phyloP scores from a whole-genome alignment of 2,888 invertebrate genomes.

The Rotaria macrura region DNA sequence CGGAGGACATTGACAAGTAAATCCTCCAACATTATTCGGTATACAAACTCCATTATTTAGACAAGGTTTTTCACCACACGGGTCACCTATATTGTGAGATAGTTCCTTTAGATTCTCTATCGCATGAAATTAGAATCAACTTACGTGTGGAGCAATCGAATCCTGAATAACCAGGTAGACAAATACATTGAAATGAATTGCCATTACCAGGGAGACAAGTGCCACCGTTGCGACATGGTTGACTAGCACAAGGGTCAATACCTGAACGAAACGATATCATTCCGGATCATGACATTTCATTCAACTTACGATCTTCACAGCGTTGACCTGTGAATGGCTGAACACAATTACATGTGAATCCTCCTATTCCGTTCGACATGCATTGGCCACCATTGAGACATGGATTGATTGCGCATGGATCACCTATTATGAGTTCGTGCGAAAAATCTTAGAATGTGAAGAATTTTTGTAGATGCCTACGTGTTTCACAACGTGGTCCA shows the following conservation, averaged over 20 bases:
- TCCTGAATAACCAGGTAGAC: slow-evolving; percentile 35
- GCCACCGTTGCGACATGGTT: slow-evolving; percentile 33
- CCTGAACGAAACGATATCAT: background rate
- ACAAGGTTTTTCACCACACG: slow-evolving; percentile 5
- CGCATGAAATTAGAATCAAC: background rate
- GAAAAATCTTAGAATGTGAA: no score
- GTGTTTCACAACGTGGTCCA: slow-evolving; percentile 28
- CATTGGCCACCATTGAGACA: slow-evolving; percentile 29
- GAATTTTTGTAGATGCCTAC: background rate
- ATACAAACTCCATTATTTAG: slow-evolving; percentile 10
- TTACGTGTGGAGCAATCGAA: slow-evolving; percentile 34
- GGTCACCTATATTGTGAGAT: background rate
- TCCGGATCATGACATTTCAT: background rate
- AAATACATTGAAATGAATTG: slow-evolving; percentile 33
- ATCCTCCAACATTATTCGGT: slow-evolving; percentile 5
- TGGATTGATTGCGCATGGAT: slow-evolving; percentile 31
- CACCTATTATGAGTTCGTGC: background rate
- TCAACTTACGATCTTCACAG: background rate
- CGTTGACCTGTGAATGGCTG: slow-evolving; percentile 34
- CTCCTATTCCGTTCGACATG: slow-evolving; percentile 19
- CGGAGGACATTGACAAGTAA: background rate
- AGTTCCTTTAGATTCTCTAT: no score
- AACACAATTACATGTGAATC: slow-evolving; percentile 34
- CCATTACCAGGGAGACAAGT: slow-evolving; percentile 22
- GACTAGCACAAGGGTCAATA: slow-evolving; percentile 33